Evolutionary conservation across 2,888 invertebrate genomes (phyloP).

Genomic region (Lutraria lutraria): DNA sequence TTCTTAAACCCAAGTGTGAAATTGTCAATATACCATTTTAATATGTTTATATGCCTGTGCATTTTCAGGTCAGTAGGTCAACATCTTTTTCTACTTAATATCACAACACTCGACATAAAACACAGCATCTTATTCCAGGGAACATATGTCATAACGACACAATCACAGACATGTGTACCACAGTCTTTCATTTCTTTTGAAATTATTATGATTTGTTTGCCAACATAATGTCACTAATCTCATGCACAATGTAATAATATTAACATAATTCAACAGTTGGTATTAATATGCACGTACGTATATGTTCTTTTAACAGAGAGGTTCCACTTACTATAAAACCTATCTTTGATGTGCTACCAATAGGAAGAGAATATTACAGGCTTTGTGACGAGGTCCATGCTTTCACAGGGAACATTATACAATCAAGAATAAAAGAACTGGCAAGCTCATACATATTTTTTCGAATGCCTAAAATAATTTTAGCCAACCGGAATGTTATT

Average conservation of each 20-base stretch:
- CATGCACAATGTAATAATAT: not conserved
- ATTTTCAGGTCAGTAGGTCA: no score
- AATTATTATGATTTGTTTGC: not conserved
- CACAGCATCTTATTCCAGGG: no score
- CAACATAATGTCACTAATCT: not conserved
- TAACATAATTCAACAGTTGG: not conserved
- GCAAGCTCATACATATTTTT: slow-evolving; percentile 25
- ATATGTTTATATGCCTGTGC: no score
- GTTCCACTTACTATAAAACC: slow-evolving; percentile 27
- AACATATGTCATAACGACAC: not conserved
- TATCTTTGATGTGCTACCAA: slow-evolving; percentile 30
- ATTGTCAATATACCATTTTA: no score
- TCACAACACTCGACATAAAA: no score
- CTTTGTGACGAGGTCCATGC: slow-evolving; percentile 52
- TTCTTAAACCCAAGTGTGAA: no score
- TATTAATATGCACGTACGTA: not conserved
- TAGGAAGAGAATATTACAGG: slow-evolving; percentile 45
- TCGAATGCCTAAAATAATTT: not conserved
- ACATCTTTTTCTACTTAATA: no score
- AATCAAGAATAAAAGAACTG: slow-evolving; percentile 48
- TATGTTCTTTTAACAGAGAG: slow-evolving; percentile 25
- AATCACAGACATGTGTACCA: not conserved
- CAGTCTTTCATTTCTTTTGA: not conserved
- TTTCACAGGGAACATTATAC: slow-evolving; percentile 54
- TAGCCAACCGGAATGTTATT: not conserved